Evolutionary conservation across 2,888 invertebrate species (phyloP).

Genomic region (Endotricha flammealis): DNA sequence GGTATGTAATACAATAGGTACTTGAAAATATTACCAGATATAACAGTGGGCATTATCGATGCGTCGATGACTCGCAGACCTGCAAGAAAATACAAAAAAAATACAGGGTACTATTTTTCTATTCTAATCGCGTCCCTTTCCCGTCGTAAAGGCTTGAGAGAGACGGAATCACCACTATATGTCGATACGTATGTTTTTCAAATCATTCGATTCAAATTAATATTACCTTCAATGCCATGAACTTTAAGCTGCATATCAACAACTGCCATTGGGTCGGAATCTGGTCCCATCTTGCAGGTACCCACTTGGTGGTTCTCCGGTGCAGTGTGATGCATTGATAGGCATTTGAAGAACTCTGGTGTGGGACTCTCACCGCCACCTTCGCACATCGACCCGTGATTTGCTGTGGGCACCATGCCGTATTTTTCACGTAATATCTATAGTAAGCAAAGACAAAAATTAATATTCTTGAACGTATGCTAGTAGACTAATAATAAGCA

Average conservation of each 20-base stretch:
- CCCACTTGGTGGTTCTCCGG: conserved; percentile 91
- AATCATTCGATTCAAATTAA: too few relatives aligned
- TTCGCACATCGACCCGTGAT: conserved; percentile 69
- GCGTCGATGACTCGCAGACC: conserved; percentile 79
- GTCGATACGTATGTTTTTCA: too few relatives aligned
- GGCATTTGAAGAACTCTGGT: conserved; percentile 87
- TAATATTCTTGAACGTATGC: too few relatives aligned
- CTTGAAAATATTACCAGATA: conserved; percentile 43
- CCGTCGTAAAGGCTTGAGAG: too few relatives aligned
- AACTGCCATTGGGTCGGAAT: conserved; percentile 83
- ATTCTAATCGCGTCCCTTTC: too few relatives aligned
- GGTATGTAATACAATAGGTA: background rate
- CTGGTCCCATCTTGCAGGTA: conserved; percentile 89
- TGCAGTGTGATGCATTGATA: conserved; percentile 83
- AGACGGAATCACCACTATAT: too few relatives aligned
- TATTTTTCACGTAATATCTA: conserved; percentile 76
- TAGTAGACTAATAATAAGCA: too few relatives aligned
- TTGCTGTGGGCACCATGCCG: conserved; percentile 68
- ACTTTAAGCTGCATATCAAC: conserved; percentile 83
- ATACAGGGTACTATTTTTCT: too few relatives aligned
- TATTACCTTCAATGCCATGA: conserved; percentile 76
- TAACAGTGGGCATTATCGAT: conserved; percentile 79
- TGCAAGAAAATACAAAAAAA: conserved; percentile 37
- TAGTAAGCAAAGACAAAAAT: too few relatives aligned
- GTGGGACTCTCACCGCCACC: conserved; percentile 64